phyloP scores from a whole-genome alignment of 2,888 invertebrate genomes.

The Ctenicera cuprea region DNA sequence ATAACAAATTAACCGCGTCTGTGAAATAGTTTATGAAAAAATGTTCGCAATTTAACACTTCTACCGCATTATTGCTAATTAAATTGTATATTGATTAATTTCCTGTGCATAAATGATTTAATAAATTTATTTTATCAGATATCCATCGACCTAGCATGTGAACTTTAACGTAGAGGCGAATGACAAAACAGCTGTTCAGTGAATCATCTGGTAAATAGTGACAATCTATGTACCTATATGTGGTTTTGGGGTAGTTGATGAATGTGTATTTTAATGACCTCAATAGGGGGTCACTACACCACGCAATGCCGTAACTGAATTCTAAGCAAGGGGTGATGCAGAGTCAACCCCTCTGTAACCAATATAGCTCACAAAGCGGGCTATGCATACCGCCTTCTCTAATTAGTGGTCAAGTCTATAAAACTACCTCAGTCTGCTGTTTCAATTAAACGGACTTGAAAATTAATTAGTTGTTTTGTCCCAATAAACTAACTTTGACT shows the following conservation, averaged over 20 bases:
- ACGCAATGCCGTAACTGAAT: constrained; percentile 45
- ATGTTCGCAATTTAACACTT: too few species aligned
- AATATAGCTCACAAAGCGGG: constrained; percentile 36
- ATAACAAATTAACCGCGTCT: too few species aligned
- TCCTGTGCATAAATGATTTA: too few species aligned
- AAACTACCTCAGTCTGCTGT: constrained; percentile 39
- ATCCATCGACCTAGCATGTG: background rate
- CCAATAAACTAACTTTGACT: constrained; percentile 35
- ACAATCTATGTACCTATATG: constrained; percentile 39
- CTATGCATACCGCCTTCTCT: constrained; percentile 43
- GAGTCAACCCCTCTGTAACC: constrained; percentile 34
- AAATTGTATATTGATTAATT: too few species aligned
- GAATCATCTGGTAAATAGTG: constrained; percentile 43
- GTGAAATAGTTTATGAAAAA: too few species aligned
- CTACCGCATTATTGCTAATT: too few species aligned
- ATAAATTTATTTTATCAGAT: too few species aligned
- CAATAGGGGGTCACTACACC: constrained; percentile 48
- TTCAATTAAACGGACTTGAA: constrained; percentile 43
- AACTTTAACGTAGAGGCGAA: constrained; percentile 6
- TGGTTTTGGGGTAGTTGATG: constrained; percentile 43
- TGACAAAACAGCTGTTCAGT: constrained; percentile 45
- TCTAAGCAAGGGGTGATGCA: constrained; percentile 43
- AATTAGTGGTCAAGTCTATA: constrained; percentile 45
- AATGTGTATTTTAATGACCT: constrained; percentile 50
- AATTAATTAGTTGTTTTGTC: constrained; percentile 41